Base-by-base conservation (phyloP, 1,140 invertebrate genomes). In the Euwallacea fornicatus region DNA sequence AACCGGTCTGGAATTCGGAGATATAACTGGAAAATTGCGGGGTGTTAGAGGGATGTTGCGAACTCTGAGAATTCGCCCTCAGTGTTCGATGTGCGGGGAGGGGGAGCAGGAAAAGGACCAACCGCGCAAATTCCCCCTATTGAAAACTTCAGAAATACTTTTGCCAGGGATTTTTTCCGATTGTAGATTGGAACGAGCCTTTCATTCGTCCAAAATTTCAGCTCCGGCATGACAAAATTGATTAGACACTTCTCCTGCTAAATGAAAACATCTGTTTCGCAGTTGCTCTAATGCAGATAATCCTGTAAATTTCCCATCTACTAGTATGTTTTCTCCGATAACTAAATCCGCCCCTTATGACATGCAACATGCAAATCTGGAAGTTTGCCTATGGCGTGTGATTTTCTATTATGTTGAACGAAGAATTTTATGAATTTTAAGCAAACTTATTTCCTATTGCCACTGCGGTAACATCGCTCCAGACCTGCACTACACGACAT, bases 381-480 rank as follows among this genome's bases (percentile, higher is more conserved):
- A 50, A 50, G 46, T 50, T 50, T 50, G 46, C 46, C 46, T 50
- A 50, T 50, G 46, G 46, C 46, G 46, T 50, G 46, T 50, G 9
- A 13, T 50, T 50, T 50, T 50, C 46, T 50, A 50, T 50, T 50
- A 50, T 11, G 46, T 10, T 10, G 13, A 50, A 50, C 9, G 9
- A 11, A 11, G 9, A 50, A 11, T 50, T 50, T 11, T 50, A 13
- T 50, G 46, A 50, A 50, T 50, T 50, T 50, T 50, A 50, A 50
- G 9, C 13, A 13, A 50, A 50, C 46, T 50, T 50, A 50, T 50
- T 50, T 50, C 46, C 46, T 50, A 11, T 50, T 50, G 13, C 46
- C 13, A 50, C 46, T 50, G 46, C 46, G 13, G 46, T 50, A 50
- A 50, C 9, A 50, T 50, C 13, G 21, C 4, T 33, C 21, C 21